A percentile compares a stretch with the other conserved stretches of the same genome.
These are phyloP conservation scores for Cybosia mesomella DNA, from an alignment of 2,888 invertebrate species.

Conservation along the genomic window DNA sequence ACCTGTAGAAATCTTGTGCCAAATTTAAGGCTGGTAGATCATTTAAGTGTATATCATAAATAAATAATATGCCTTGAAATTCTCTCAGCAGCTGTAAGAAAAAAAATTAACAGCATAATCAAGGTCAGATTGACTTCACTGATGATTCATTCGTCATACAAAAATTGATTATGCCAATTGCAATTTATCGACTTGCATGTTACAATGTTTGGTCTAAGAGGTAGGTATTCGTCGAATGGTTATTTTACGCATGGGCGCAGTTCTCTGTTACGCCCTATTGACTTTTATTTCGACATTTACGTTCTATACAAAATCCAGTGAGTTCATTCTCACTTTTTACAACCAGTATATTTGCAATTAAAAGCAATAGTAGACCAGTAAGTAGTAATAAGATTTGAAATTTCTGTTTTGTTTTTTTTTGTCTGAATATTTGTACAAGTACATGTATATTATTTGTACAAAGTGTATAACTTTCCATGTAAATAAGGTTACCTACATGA, in stretches of 20 bases:
- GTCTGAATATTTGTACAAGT: not conserved
- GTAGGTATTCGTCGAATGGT: slow-evolving; percentile 56
- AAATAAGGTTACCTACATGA: not conserved
- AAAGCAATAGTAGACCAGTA: not conserved
- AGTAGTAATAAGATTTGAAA: not conserved
- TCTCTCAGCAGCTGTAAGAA: slow-evolving; percentile 16
- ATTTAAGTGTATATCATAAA: too few species aligned
- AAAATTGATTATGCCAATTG: slow-evolving; percentile 41
- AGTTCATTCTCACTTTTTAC: slow-evolving; percentile 24
- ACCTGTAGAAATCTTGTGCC: too few species aligned
- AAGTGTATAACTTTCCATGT: too few species aligned
- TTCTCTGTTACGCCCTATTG: slow-evolving; percentile 71
- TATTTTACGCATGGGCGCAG: slow-evolving; percentile 75
- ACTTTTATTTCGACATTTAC: slow-evolving; percentile 68
- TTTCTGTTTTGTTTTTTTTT: not conserved
- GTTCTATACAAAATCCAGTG: slow-evolving; percentile 44
- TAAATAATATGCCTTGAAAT: too few species aligned
- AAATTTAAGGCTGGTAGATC: too few species aligned
- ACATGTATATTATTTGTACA: too few species aligned
- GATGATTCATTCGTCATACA: slow-evolving; percentile 34
- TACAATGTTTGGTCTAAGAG: slow-evolving; percentile 40
- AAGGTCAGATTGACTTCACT: slow-evolving; percentile 29
- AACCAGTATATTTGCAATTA: slow-evolving; percentile 25
- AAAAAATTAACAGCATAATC: slow-evolving; percentile 4
- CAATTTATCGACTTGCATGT: slow-evolving; percentile 16